These are phyloP conservation scores for Horisme vitalbata DNA, from an alignment of 2,888 invertebrate species.

Conservation along the genomic window DNA sequence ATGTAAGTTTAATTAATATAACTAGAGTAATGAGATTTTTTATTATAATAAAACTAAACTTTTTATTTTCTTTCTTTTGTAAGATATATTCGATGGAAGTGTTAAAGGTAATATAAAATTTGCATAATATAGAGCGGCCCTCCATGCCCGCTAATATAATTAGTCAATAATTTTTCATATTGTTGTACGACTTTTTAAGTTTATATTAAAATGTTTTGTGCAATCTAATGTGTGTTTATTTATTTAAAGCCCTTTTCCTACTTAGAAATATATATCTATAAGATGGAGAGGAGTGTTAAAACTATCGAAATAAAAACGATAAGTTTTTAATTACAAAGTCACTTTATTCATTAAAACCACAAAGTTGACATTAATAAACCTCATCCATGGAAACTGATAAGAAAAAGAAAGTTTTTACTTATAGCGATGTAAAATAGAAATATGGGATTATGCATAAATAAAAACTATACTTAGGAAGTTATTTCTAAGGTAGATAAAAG, in stretches of 20 bases:
- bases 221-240: conserved; percentile 81
- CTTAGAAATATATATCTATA: no score
- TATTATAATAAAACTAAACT: conserved; percentile 76
- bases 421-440: neutral
- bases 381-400: conserved; percentile 62
- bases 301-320: neutral
- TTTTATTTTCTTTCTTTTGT: conserved; percentile 82
- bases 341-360: conserved; percentile 79
- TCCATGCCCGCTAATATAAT: conserved; percentile 87
- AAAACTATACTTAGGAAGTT: no score
- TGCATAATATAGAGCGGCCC: conserved; percentile 86
- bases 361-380: conserved; percentile 75
- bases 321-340: conserved; percentile 70
- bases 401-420: conserved; percentile 4
- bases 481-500: no score
- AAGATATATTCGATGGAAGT: conserved; percentile 83
- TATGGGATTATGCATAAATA: neutral
- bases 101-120: conserved; percentile 86
- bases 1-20: conserved; percentile 79
- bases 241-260: conserved; percentile 33
- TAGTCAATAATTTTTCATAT: conserved; percentile 94
- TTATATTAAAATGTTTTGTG: conserved; percentile 94
- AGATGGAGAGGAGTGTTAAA: no score
- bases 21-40: conserved; percentile 81
- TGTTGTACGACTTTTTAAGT: conserved; percentile 93